phyloP scores from a whole-genome alignment of 2,113 vertebrate genomes.

The Numida meleagris region DNA sequence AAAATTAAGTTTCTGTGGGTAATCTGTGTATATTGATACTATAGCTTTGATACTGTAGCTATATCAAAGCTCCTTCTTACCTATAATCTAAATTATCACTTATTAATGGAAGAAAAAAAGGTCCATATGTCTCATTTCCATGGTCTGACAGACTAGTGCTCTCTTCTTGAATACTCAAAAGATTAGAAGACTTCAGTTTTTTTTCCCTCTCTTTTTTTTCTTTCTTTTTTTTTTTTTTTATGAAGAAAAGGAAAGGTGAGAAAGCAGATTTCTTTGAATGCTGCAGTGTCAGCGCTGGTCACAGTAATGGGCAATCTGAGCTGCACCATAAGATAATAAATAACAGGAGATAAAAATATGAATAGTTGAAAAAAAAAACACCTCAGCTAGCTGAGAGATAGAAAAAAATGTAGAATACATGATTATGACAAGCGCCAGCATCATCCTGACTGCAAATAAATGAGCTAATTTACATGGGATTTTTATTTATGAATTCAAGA shows the following conservation, averaged over 20 bases:
- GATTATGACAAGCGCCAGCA: conserved; percentile 43
- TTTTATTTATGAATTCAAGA: conserved; percentile 74
- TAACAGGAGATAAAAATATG: conserved; percentile 58
- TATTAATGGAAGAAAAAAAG: neutral
- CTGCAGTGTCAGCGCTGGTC: conserved; percentile 26
- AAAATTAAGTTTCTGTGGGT: neutral
- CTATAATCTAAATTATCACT: conserved; percentile 8
- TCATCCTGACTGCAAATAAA: conserved; percentile 44
- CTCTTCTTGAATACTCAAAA: conserved; percentile 12
- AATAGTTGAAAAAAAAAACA: conserved; percentile 15
- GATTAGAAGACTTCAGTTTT: conserved; percentile 2
- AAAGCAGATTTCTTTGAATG: conserved; percentile 28
- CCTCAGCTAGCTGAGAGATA: neutral
- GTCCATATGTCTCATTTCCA: neutral
- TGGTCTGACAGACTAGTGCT: neutral
- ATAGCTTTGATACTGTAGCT: neutral
- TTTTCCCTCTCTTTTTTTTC: neutral
- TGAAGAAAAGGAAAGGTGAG: neutral
- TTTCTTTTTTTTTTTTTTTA: neutral
- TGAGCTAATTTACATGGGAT: conserved; percentile 43
- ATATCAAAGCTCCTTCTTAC: neutral
- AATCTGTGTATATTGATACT: neutral
- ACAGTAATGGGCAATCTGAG: conserved; percentile 42
- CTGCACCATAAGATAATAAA: conserved; percentile 16
- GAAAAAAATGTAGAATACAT: conserved; percentile 44